phyloP scores from a whole-genome alignment of 1,140 invertebrate genomes.

The Matsumurasca onukii region DNA sequence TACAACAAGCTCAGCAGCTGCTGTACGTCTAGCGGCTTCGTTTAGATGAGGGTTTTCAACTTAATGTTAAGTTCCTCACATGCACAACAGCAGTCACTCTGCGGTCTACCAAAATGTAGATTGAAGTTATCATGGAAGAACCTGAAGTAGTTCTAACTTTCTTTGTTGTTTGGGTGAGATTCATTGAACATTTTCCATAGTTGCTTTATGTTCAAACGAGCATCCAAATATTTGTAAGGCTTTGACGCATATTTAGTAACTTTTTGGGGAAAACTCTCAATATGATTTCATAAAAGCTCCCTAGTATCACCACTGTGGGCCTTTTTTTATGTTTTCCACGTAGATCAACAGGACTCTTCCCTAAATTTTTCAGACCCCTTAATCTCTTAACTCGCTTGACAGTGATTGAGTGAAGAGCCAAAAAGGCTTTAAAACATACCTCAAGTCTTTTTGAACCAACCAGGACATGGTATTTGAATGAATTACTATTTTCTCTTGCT shows the following conservation, averaged over 20 bases:
- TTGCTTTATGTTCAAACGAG: not conserved
- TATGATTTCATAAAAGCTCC: not conserved
- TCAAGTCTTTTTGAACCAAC: not conserved
- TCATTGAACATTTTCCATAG: not conserved
- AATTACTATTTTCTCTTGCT: conserved; percentile 1
- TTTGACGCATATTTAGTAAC: not conserved
- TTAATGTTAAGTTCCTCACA: not conserved
- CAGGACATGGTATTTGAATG: conserved; percentile 1
- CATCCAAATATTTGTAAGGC: not conserved
- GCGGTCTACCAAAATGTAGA: not conserved
- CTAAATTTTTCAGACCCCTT: conserved; percentile 10
- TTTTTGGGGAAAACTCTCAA: conserved; percentile 3
- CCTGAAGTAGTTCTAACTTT: not conserved
- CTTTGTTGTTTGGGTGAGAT: not conserved
- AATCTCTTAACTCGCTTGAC: not conserved
- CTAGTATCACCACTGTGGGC: not conserved
- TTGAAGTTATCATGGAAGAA: not conserved
- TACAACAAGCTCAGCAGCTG: not conserved
- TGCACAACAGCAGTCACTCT: not conserved
- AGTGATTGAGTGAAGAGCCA: conserved; percentile 22
- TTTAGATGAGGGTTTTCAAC: not conserved
- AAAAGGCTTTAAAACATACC: conserved; percentile 11
- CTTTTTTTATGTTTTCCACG: not conserved
- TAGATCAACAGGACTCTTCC: not conserved
- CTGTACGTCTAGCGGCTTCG: not conserved